phyloP scores from a whole-genome alignment of 2,888 invertebrate genomes.

The Drosophila nr. perissopoda region DNA sequence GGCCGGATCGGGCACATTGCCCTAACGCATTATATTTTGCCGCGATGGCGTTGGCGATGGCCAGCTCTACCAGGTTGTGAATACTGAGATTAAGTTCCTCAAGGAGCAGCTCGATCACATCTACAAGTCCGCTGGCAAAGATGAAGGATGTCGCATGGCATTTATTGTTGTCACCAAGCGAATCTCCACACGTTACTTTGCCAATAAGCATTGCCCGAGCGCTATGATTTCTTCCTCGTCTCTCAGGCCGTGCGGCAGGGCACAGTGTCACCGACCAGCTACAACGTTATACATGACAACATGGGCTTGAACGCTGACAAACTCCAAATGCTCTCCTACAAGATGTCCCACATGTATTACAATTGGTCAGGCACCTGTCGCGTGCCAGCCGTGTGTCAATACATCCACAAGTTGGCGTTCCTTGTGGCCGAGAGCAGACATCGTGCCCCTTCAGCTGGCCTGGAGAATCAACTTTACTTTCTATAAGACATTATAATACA shows the following conservation, averaged over 20 bases:
- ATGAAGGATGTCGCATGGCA: slow-evolving; percentile 86
- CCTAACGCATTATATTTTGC: slow-evolving; percentile 90
- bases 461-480: slow-evolving; percentile 89
- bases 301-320: slow-evolving; percentile 89
- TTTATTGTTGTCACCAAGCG: slow-evolving; percentile 96
- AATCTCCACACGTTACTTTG: slow-evolving; percentile 92
- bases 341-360: slow-evolving; percentile 95
- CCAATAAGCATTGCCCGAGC: slow-evolving; percentile 87
- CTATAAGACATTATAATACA: slow-evolving; percentile 87
- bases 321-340: slow-evolving; percentile 93
- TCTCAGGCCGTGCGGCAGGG: slow-evolving; percentile 95
- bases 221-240: slow-evolving; percentile 96
- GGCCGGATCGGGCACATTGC: slow-evolving; percentile 67
- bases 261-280: slow-evolving; percentile 95
- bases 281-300: slow-evolving; percentile 93
- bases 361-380: slow-evolving; percentile 94
- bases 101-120: slow-evolving; percentile 86
- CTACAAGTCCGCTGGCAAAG: slow-evolving; percentile 85
- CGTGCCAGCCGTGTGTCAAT: slow-evolving; percentile 97
- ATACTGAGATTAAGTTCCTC: slow-evolving; percentile 90
- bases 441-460: slow-evolving; percentile 86
- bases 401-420: slow-evolving; percentile 97
- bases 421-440: slow-evolving; percentile 93
- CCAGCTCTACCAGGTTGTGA: slow-evolving; percentile 91
- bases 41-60: slow-evolving; percentile 99